Conservation (phyloP, 2,113 vertebrate species). For the Lepus europaeus region DNA sequence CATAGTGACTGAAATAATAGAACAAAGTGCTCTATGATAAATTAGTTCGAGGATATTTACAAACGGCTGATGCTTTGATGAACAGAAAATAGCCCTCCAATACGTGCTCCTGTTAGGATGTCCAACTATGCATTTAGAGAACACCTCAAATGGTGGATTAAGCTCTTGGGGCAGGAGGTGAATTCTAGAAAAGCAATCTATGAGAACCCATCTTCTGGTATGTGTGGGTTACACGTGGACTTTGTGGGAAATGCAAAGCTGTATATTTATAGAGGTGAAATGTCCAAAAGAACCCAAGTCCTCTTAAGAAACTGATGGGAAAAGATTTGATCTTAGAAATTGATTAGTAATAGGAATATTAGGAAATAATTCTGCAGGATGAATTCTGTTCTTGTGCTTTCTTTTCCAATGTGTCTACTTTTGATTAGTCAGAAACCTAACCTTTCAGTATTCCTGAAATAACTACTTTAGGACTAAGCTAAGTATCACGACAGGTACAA, state of each 20-base stretch:
- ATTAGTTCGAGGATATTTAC: conserved; percentile 61
- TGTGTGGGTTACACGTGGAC: not conserved
- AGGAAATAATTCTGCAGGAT: conserved; percentile 15
- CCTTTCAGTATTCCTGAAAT: conserved; percentile 11
- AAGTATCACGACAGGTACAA: not conserved
- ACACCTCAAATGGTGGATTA: not conserved
- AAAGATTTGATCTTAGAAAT: conserved; percentile 43
- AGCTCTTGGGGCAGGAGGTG: not conserved
- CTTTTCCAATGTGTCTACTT: conserved; percentile 42
- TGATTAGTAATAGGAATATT: conserved; percentile 39
- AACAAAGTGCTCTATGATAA: conserved; percentile 42
- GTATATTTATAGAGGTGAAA: conserved; percentile 5
- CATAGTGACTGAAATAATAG: conserved; percentile 35
- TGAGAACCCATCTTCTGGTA: not conserved
- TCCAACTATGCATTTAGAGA: not conserved
- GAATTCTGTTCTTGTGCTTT: conserved; percentile 17
- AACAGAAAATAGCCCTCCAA: conserved; percentile 64
- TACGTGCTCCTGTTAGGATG: not conserved
- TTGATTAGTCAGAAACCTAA: conserved; percentile 24
- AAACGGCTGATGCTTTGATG: conserved; percentile 37
- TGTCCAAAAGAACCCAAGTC: not conserved
- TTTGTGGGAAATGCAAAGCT: conserved; percentile 40
- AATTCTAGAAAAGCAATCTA: not conserved
- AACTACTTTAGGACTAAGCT: not conserved
- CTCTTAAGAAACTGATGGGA: not conserved